Evolutionary conservation across 2,888 invertebrate genomes (phyloP).

Genomic region (Dolichomitus sp.): DNA sequence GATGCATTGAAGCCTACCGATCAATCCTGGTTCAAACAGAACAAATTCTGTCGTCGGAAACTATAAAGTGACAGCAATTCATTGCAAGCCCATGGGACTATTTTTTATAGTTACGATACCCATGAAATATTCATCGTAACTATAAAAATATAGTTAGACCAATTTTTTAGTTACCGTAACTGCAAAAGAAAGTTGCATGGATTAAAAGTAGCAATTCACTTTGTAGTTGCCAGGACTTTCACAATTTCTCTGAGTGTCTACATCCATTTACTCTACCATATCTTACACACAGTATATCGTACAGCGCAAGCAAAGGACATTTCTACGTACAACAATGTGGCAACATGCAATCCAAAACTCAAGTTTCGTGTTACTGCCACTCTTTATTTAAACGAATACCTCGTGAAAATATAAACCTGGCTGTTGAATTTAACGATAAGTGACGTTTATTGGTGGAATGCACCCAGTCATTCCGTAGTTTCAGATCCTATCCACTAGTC

Average conservation of each 20-base stretch:
- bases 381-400: background rate
- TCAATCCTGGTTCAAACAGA: no score
- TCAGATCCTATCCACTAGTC: background rate
- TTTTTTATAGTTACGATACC: no score
- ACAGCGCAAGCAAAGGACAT: background rate
- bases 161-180: no score
- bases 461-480: background rate
- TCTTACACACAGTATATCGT: background rate
- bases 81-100: no score
- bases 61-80: no score
- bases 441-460: constrained; percentile 24
- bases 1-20: no score
- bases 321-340: background rate
- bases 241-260: background rate
- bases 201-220: no score
- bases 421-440: background rate
- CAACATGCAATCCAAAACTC: background rate
- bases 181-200: no score
- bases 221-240: no score
- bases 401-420: background rate
- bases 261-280: background rate
- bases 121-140: no score
- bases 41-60: no score
- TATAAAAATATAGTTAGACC: no score
- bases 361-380: background rate